Base-by-base conservation (phyloP, 2,113 vertebrate species). In the Rynchops niger region DNA sequence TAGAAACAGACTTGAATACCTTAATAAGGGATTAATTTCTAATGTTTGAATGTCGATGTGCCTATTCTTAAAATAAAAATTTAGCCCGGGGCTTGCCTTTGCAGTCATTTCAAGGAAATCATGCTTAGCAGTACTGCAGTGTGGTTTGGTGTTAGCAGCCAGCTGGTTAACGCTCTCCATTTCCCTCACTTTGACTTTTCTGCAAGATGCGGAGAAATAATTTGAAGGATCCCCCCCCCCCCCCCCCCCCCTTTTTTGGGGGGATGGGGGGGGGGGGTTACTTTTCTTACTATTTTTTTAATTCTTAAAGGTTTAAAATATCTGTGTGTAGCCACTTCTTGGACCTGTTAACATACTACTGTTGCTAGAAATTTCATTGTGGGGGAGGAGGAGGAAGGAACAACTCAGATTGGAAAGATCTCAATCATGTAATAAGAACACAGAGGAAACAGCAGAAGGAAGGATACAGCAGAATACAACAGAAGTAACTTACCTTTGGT, bases 61-160 rank as follows among this genome's bases (percentile, higher is more conserved):
- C 30, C 6, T 25, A 4, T 67, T 56, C 34, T 67, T 94, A 50
- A 47, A 82, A 80, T 26, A 69, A 73, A 49, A 76, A 21, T 4
- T 29, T 42, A 78, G 30, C 26, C 13, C 27, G 15, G 40, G 50
- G 43, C 19, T 93, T 94, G 26, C 20, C 34, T 86, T 86, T 74
- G 55, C 17, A 12, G 36, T 80, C 52, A 25, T 82, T 90, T 94
- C n/a, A 95, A 80, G 82, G 87, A 82, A 88, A 38, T 90, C 17
- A 15, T 43, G 61, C 66, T 59, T 69, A 30, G 61, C 56, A 76
- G 34, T 38, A 25, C 38, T 67, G 62, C 36, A 7, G 23, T 69
- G 79, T 52, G 53, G 63, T 72, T 88, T 91, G 58, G 43, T 2
- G 2, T 80, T 65, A 70, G 91, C 32, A 66, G 55, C 55, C 93